A percentile compares a stretch with the other conserved stretches of the same genome.
phyloP scores from a whole-genome alignment of 2,113 vertebrate species.

The Mormoops blainvillei region DNA sequence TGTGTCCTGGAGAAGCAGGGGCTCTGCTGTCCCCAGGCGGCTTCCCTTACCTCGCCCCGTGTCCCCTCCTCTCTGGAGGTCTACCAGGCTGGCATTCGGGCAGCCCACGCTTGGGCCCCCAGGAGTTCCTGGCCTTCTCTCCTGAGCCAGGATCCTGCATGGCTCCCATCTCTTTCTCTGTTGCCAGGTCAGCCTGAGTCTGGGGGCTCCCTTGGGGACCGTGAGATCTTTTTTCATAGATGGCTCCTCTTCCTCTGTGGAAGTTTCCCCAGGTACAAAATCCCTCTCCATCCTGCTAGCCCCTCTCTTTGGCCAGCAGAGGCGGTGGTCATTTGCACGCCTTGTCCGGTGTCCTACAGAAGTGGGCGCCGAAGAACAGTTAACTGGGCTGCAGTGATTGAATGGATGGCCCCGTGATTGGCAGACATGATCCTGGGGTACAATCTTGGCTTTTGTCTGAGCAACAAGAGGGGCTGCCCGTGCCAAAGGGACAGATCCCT shows the following conservation, averaged over 20 bases:
- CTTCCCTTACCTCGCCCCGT: fast-evolving
- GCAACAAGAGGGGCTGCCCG: background rate
- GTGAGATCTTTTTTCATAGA: background rate
- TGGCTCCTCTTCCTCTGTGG: background rate
- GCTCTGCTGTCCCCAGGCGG: background rate
- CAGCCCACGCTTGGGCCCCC: background rate
- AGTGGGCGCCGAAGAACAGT: background rate
- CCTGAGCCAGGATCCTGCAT: too few relatives aligned
- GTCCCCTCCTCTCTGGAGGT: fast-evolving
- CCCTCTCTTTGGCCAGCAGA: background rate
- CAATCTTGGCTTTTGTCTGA: background rate
- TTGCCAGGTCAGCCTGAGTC: background rate
- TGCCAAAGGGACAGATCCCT: background rate
- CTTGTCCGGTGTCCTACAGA: background rate
- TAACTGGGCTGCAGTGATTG: background rate
- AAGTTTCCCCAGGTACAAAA: background rate
- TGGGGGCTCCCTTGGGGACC: background rate
- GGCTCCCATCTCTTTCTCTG: background rate
- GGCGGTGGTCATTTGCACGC: background rate
- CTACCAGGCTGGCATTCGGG: background rate
- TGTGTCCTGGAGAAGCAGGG: background rate
- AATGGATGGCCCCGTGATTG: background rate
- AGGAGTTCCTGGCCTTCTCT: background rate
- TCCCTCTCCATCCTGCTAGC: background rate
- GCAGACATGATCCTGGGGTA: background rate